A percentile compares a stretch with the other conserved stretches of the same genome.
Conservation (phyloP, 2,113 vertebrate species). For the Sinocyclocheilus grahami region DNA sequence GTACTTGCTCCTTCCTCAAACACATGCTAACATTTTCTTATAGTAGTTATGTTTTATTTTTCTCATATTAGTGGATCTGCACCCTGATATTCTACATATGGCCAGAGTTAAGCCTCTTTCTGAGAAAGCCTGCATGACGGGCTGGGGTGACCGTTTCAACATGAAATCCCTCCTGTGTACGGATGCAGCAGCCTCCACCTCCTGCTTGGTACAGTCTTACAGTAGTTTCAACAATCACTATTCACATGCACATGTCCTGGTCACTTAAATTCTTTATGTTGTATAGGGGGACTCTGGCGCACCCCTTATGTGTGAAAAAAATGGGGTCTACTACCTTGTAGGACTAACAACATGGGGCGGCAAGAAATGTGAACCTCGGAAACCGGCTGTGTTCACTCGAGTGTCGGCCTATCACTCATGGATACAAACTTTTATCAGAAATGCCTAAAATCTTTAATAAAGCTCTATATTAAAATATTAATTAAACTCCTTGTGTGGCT, state of each 20-base stretch:
- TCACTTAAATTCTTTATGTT: background rate
- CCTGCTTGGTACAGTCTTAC: constrained; percentile 70
- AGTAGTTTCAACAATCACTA: background rate
- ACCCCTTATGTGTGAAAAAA: constrained; percentile 67
- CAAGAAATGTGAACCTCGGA: constrained; percentile 55
- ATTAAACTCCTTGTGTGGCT: background rate
- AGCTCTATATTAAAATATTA: background rate
- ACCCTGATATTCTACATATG: constrained; percentile 64
- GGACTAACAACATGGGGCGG: constrained; percentile 69
- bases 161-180: constrained; percentile 64
- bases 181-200: constrained; percentile 64
- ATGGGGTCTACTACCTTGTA: constrained; percentile 67
- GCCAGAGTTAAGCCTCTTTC: constrained; percentile 61
- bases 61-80: constrained; percentile 38
- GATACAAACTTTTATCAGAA: constrained; percentile 55
- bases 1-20: background rate
- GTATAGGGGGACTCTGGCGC: constrained; percentile 69
- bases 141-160: constrained; percentile 63
- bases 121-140: constrained; percentile 49
- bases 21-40: background rate
- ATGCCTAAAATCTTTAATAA: constrained; percentile 43
- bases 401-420: constrained; percentile 58
- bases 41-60: background rate
- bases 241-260: background rate
- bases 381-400: constrained; percentile 68